Base-by-base conservation (phyloP, 2,113 vertebrate species). In the Gallinago media region DNA sequence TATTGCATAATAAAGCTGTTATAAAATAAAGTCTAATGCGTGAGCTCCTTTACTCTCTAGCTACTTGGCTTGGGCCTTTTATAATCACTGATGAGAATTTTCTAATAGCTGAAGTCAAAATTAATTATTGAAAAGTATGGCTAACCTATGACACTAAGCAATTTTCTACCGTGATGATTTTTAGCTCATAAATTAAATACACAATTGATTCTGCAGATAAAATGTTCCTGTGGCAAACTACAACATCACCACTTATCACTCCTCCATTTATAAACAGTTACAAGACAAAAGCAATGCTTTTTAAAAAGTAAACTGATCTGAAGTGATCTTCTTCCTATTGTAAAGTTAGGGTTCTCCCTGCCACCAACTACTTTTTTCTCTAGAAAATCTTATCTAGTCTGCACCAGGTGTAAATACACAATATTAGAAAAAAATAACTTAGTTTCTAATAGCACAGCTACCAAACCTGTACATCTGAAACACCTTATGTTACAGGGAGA, bases 101-200 rank as follows among this genome's bases (percentile, higher is more conserved):
- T 55, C 18, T n/a, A 95, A 84, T 74, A 89, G 52, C 47, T 87
- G 59, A 91, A 86, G 66, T 94, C 20, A 94, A 67, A 96, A 96
- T 90, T 85, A 92, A 91, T 84, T 91, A 93, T 25, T 94, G 50
- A 94, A 38, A 68, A 79, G 81, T 44, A 82, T 5, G 11, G 52
- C 40, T 77, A 82, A 66, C 34, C 38, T 63, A 67, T 52, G 91
- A 93, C 18, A n/a, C 44, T 46, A 90, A 88, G 44, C 36, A 15
- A 55, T 70, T 59, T 85, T 71, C 62, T 58, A 66, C 58, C 88
- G 77, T 81, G 32, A 92, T 38, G 58, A 83, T 20, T 70, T 91
- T 77, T 58, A 94, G 62, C 38, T 92, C n/a, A 56, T 75, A 95
- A 63, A 72, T 88, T 29, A 92, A 85, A 85, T 61, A 77, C 6